Conservation (phyloP, 2,113 vertebrate species). For the Tor tambroides region DNA sequence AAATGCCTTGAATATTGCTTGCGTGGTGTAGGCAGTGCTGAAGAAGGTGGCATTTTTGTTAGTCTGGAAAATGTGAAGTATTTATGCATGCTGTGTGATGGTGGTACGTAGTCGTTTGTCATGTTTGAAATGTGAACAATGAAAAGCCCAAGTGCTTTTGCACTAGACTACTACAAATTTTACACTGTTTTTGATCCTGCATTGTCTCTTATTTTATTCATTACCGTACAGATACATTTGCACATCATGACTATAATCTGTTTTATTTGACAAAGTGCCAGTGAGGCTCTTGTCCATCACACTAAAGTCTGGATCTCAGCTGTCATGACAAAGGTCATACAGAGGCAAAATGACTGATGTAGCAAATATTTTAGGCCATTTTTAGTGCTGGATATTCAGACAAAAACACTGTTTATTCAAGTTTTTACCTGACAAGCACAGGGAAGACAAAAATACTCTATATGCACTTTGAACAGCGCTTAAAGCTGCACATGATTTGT, state of each 20-base stretch:
- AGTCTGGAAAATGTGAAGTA: conserved; percentile 33
- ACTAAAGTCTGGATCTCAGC: conserved; percentile 5
- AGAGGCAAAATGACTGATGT: conserved; percentile 26
- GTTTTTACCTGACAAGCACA: conserved; percentile 38
- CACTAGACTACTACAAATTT: not conserved
- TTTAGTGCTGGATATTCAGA: not conserved
- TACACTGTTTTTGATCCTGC: not conserved
- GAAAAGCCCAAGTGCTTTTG: not conserved
- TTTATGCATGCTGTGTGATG: conserved; percentile 53
- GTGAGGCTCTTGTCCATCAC: not conserved
- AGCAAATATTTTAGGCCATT: conserved; percentile 2
- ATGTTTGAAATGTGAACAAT: conserved; percentile 14
- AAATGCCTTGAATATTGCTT: conserved; percentile 47
- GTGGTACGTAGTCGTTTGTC: conserved; percentile 12
- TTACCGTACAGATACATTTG: not conserved
- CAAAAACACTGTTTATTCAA: not conserved
- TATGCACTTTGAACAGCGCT: conserved; percentile 29
- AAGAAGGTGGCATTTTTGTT: conserved; percentile 18
- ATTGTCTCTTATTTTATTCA: not conserved
- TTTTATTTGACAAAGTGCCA: not conserved
- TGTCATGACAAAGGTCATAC: not conserved
- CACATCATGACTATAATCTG: not conserved
- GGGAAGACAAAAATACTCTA: conserved; percentile 9
- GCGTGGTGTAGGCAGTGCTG: conserved; percentile 16
- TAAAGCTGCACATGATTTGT: conserved; percentile 11